Base-by-base conservation (phyloP, 2,888 invertebrate genomes). In the Hirudinaria manillensis region DNA sequence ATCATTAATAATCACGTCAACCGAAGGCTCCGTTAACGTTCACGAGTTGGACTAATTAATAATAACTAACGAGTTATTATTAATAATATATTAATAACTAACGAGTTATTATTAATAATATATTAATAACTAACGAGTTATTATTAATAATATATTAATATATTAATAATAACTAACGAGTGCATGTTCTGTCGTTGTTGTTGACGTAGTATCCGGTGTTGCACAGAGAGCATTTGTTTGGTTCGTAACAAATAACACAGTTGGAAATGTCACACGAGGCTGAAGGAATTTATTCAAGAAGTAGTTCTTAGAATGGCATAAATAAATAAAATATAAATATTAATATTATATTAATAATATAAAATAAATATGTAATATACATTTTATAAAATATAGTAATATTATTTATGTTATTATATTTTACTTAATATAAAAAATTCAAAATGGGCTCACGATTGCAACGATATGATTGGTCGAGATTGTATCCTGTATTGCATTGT, bases 101-200 rank as follows among this genome's bases (percentile, higher is more conserved):
- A 66, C n/a, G 13, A 16, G 10, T 19, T 27, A 16, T 16, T 24
- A 27, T 16, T 27, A 66, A 66, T 27, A 66, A 24, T 24, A 24
- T 16, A 67, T 7, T 67, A 67, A 24, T 24, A 24, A 21, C 29
- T n/a, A n/a, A n/a, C n/a, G n/a, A n/a, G n/a, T n/a, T n/a, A 67
- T 67, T 6, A 32, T 34, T 67, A 29, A 34, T 67, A 67, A n/a
- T 32, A 7, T 6, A 67, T 29, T 67, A 34, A 24, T 7, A 19
- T 29, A 68, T 32, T 34, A 68, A 24, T n/a, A 68, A 16, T 68
- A 68, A 68, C 68, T 68, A 56, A 73, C 73, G 45, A 13, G 34
- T 3, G 65, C 73, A 73, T 1, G 13, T 61, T n/a, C 24, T 73
- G 4, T n/a, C n/a, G n/a, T 34, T 34, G 55, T 29, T 32, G 13